Percentiles rank a stretch among this genome's conserved stretches.
Evolutionary conservation across 92 coral and sea anemone genomes (phyloP).

Genomic region (Ricordea florida): DNA sequence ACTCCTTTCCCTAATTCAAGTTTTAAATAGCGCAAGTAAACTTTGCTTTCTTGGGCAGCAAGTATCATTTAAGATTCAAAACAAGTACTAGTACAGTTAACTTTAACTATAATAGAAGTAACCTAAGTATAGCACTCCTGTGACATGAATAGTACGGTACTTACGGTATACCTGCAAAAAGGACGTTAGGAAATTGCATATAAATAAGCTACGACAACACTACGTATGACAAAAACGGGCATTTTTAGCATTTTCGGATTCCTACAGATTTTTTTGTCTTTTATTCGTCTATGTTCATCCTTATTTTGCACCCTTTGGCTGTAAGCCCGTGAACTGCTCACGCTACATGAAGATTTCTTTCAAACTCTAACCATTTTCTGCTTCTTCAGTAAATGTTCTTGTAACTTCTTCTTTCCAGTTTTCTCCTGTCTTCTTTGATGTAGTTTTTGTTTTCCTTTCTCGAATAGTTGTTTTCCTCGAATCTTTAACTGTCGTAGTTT

Average conservation of each 20-base stretch:
- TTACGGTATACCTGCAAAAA: conserved; percentile 36
- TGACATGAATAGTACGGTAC: neutral
- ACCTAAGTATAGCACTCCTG: conserved; percentile 52
- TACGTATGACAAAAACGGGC: conserved; percentile 16
- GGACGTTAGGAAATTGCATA: neutral
- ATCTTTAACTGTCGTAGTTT: conserved; percentile 8
- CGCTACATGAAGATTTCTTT: no score
- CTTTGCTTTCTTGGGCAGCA: neutral
- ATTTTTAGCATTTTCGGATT: no score
- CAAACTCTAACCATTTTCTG: conserved; percentile 39
- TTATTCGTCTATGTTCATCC: neutral
- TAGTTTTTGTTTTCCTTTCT: neutral
- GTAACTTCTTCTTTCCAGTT: neutral
- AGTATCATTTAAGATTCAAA: neutral
- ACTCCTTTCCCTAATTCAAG: no score
- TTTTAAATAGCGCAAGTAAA: no score
- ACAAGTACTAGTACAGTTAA: neutral
- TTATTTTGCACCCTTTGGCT: neutral
- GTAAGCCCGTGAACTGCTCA: no score
- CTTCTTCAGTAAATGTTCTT: conserved; percentile 5
- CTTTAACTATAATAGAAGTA: neutral
- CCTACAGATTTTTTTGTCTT: neutral
- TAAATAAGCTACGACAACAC: neutral
- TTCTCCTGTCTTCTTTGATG: conserved; percentile 22
- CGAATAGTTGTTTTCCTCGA: neutral